Base-by-base conservation (phyloP, 2,113 vertebrate genomes). In the Phalacrocorax aristotelis region DNA sequence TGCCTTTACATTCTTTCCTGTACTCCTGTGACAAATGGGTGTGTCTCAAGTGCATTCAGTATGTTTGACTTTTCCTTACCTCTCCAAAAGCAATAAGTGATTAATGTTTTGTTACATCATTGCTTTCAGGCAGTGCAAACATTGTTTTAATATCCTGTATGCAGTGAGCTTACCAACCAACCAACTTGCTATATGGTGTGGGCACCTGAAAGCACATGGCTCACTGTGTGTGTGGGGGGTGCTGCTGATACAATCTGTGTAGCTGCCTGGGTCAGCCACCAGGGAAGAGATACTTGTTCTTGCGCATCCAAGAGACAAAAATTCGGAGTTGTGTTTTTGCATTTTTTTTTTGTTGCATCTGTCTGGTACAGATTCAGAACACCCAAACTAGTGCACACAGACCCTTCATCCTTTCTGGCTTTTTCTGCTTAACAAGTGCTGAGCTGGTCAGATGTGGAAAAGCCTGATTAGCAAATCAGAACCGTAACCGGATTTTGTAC, bases 351-450 rank as follows among this genome's bases (percentile, higher is more conserved):
- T 1, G 0, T 94, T 90, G 15, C 7, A 42, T 97, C 96, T 97
- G 97, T 96, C 96, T 96, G 97, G 97, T 95, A 97, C 96, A 96
- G 96, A 96, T 90, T 80, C 62, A 93, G 74, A 91, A 77, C n/a
- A 69, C 51, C 26, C 51, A n/a, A 72, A 79, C 26, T 72, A 55
- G 46, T 21, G 55, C 30, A n/a, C 26, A 11, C 66, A 75, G 5
- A 83, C 40, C 74, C 27, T 72, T 87, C 40, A 52, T 65, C 61
- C 82, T 94, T 94, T 82, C 58, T 89, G 77, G 27, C 78, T 66
- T 30, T 91, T 97, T 34, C 52, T 94, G 61, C 66, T 88, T 95
- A 70, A 78, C 84, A 74, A 80, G 29, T 48, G 48, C 34, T 29
- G 66, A 88, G 46, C 51, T 93, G 75, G 78, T 95, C 87, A 91